Evolutionary conservation across 1,140 invertebrate species (phyloP).

Genomic region (Pteromalus puparum): DNA sequence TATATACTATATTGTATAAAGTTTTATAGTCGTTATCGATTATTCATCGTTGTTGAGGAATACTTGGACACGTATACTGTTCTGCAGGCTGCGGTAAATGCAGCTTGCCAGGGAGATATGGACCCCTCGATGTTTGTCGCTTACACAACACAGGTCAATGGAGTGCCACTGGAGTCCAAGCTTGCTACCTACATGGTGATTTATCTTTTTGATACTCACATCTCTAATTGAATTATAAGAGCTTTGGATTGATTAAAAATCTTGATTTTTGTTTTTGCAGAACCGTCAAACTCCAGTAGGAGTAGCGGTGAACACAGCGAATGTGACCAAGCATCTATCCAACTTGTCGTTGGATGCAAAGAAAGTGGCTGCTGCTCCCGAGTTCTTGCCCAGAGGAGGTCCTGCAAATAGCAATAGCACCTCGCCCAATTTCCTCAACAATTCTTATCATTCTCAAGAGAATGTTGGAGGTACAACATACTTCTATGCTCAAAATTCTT

Average conservation of each 20-base stretch:
- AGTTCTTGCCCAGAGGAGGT: conserved; percentile 68
- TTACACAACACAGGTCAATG: conserved; percentile 78
- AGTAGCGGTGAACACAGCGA: conserved; percentile 71
- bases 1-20: not conserved
- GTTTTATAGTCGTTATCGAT: not conserved
- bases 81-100: conserved; percentile 66
- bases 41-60: not conserved
- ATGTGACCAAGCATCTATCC: conserved; percentile 77
- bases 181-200: conserved; percentile 88
- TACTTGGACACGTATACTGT: not conserved
- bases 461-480: conserved; percentile 96
- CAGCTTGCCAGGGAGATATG: conserved; percentile 68
- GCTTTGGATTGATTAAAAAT: not conserved
- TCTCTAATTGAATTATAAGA: not conserved
- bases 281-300: conserved; percentile 78
- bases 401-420: conserved; percentile 69
- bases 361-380: conserved; percentile 73
- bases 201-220: not conserved
- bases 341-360: conserved; percentile 77
- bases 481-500: conserved; percentile 82
- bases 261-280: conserved; percentile 59
- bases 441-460: conserved; percentile 80
- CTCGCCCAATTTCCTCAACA: conserved; percentile 71
- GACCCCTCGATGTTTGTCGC: conserved; percentile 73
- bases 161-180: conserved; percentile 89